Evolutionary conservation across 2,113 vertebrate species (phyloP).

Genomic region (Phodopus roborovskii): DNA sequence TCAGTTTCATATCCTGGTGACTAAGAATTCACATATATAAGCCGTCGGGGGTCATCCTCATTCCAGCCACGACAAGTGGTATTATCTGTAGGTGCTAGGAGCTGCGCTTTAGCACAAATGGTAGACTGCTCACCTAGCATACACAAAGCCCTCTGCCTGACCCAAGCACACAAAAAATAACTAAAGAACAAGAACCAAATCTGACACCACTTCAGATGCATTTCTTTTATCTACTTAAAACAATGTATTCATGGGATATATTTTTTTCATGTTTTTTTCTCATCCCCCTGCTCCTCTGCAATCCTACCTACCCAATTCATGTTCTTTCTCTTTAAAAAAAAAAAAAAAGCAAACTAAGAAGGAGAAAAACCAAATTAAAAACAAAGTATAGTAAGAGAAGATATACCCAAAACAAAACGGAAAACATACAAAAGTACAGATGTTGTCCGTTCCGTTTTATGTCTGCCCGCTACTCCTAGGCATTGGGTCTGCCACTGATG

Average conservation of each 20-base stretch:
- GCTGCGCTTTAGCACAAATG: background rate
- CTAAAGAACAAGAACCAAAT: background rate
- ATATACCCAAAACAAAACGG: background rate
- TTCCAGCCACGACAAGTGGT: background rate
- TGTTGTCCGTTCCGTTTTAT: background rate
- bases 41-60: background rate
- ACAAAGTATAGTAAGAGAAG: background rate
- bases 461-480: background rate
- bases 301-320: background rate
- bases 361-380: background rate
- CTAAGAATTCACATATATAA: background rate
- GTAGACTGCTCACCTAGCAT: too few species aligned
- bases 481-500: background rate
- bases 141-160: background rate
- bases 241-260: background rate
- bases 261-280: background rate
- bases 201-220: background rate
- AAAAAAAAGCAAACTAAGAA: background rate
- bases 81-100: background rate
- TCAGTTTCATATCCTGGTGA: background rate
- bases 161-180: background rate
- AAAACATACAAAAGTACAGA: background rate
- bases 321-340: background rate
- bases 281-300: background rate
- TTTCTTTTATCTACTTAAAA: background rate